Evolutionary conservation across 2,113 vertebrate genomes (phyloP), one percentile per base, ranked within the genome.

Genomic region (Clarias gariepinus): DNA sequence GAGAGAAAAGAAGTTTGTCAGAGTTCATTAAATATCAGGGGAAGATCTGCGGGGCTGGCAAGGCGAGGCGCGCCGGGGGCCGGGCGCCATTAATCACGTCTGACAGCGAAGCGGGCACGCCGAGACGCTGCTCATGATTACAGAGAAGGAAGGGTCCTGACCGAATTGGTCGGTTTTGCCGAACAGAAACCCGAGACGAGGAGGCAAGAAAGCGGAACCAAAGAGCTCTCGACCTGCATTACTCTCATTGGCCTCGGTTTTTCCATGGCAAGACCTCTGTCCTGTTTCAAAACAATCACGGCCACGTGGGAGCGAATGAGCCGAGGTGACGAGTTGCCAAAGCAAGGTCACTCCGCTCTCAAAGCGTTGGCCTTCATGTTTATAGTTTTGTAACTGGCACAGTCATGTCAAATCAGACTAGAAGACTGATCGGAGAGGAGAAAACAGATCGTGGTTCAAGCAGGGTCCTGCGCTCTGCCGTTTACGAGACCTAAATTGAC

Each of bases 1-100:
- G 88, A 93, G 94, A 93, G 93, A 94, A 94, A 94, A 94, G 94
- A 94, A 95, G 93, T 94, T 95, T 95, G 95, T 95, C 95, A 95
- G 94, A 95, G 94, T 95, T 95, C 95, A 95, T 96, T 95, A 96
- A 95, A 93, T 95, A 95, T 95, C 95, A 94, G 93, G 95, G 95
- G 95, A 96, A 95, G 94, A 95, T 95, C 92, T 94, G 94, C 95
- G 91, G 93, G 94, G 94, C 94, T 96, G 95, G 95, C 95, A 95
- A 94, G 82, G 91, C 92, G 93, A 94, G 93, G 93, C 92, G 90
- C 88, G 91, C 93, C 85, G 92, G 93, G 92, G 93, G 93, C 94
- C 93, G 88, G 89, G 92, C 92, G 92, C 93, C 95, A 96, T 95
- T 96, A 95, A 96, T 96, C 95, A 96, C 94, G 93, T 94, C 92